phyloP scores from a whole-genome alignment of 2,888 invertebrate genomes.

The Microdon myrmicae region DNA sequence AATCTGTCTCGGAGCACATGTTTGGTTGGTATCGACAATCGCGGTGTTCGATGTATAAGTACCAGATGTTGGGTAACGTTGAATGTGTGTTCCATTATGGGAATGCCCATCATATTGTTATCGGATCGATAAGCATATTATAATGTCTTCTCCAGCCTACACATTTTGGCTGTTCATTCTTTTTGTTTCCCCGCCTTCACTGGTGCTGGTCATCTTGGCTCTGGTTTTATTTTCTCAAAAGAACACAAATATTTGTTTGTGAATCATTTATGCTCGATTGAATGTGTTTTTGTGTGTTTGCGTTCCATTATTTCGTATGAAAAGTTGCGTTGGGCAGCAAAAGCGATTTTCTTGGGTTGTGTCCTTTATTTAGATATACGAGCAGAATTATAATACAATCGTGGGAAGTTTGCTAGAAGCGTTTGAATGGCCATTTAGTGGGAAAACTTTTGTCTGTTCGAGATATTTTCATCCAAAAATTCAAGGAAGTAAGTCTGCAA shows the following conservation, averaged over 20 bases:
- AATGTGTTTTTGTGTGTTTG: constrained; percentile 14
- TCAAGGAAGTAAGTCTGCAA: no score
- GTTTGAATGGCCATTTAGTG: no score
- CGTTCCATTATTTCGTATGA: neutral
- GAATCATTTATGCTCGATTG: constrained; percentile 24
- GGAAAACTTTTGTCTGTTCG: no score
- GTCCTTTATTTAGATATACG: no score
- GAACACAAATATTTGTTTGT: constrained; percentile 17
- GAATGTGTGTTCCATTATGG: constrained; percentile 3
- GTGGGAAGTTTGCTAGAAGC: no score
- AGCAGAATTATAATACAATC: no score
- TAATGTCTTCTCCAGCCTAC: constrained; percentile 10
- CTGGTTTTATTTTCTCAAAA: neutral
- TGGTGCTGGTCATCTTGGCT: constrained; percentile 1
- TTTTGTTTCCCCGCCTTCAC: neutral
- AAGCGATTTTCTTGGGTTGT: constrained; percentile 24
- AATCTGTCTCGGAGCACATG: constrained; percentile 24
- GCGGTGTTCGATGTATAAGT: no score
- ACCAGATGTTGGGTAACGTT: no score
- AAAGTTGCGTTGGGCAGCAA: neutral
- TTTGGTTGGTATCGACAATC: no score
- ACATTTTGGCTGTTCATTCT: neutral
- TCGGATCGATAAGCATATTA: constrained; percentile 20
- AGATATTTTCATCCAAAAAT: no score
- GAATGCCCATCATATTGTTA: constrained; percentile 24